A percentile compares a stretch with the other conserved stretches of the same genome.
These are phyloP conservation scores for Gymnocephalus cernua DNA, from an alignment of 2,113 vertebrate species.

Conservation along the genomic window DNA sequence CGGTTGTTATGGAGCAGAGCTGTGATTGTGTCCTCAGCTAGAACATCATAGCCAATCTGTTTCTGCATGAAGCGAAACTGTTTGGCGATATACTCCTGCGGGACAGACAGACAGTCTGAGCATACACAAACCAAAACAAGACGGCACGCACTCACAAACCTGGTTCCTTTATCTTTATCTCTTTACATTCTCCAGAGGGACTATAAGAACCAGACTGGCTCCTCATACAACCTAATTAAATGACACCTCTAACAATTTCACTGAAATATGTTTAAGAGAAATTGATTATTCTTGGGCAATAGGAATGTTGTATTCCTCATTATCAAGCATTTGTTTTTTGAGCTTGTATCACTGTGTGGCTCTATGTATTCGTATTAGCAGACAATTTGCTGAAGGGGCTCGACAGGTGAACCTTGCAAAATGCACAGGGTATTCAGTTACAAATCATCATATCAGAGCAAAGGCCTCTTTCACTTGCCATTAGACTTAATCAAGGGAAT, in stretches of 20 bases:
- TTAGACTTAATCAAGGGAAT: not conserved
- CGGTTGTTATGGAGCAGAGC: conserved; percentile 98
- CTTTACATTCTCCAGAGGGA: not conserved
- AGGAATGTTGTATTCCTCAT: conserved; percentile 1
- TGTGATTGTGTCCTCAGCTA: conserved; percentile 98
- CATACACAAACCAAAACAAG: conserved; percentile 8
- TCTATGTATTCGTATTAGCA: conserved; percentile 1
- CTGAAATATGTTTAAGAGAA: conserved; percentile 21
- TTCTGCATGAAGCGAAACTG: conserved; percentile 99
- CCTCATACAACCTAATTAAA: conserved; percentile 3
- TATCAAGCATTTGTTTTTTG: not conserved
- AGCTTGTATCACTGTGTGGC: not conserved
- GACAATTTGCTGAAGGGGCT: conserved; percentile 10
- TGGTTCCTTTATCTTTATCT: not conserved
- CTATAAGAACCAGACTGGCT: not conserved
- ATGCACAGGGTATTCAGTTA: conserved; percentile 9
- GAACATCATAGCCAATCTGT: conserved; percentile 98
- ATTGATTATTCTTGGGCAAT: not conserved
- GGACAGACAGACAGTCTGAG: conserved; percentile 31
- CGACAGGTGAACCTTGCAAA: not conserved
- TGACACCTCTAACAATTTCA: conserved; percentile 11
- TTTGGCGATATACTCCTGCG: conserved; percentile 98
- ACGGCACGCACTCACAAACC: not conserved
- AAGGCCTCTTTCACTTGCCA: conserved; percentile 4
- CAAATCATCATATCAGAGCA: conserved; percentile 6